These are phyloP conservation scores for Mallotus villosus DNA, from an alignment of 2,797 vertebrate genomes.

Conservation along the genomic window DNA sequence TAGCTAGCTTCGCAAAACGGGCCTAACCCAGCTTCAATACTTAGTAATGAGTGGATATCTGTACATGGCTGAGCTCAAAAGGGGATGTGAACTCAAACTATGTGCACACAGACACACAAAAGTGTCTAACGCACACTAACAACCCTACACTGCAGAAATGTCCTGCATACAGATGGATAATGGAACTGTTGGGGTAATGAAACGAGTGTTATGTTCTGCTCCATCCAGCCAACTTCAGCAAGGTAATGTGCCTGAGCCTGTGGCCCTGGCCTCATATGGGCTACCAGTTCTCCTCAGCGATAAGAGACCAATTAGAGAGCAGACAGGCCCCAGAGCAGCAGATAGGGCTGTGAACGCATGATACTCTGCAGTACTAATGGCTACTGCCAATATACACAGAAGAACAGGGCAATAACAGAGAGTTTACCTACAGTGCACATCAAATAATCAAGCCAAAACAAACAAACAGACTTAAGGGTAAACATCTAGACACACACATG, in stretches of 20 bases:
- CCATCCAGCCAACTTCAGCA: not conserved
- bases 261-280: not conserved
- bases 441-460: too few species aligned
- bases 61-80: too few species aligned
- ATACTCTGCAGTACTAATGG: slow-evolving; percentile 2
- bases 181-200: too few species aligned
- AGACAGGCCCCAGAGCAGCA: not conserved
- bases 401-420: not conserved
- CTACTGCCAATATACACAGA: not conserved
- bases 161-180: not conserved
- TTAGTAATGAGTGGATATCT: too few species aligned
- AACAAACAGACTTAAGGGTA: too few species aligned
- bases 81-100: too few species aligned
- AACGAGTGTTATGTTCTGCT: not conserved
- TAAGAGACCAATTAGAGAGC: slow-evolving; percentile 6
- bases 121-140: too few species aligned
- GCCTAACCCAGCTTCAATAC: too few species aligned
- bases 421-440: not conserved
- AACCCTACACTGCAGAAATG: too few species aligned
- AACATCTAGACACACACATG: slow-evolving; percentile 1
- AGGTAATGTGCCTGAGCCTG: not conserved
- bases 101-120: too few species aligned
- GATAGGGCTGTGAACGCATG: not conserved
- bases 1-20: too few species aligned
- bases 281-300: not conserved